phyloP scores from a whole-genome alignment of 2,888 invertebrate species.

The Ectemnius lituratus region DNA sequence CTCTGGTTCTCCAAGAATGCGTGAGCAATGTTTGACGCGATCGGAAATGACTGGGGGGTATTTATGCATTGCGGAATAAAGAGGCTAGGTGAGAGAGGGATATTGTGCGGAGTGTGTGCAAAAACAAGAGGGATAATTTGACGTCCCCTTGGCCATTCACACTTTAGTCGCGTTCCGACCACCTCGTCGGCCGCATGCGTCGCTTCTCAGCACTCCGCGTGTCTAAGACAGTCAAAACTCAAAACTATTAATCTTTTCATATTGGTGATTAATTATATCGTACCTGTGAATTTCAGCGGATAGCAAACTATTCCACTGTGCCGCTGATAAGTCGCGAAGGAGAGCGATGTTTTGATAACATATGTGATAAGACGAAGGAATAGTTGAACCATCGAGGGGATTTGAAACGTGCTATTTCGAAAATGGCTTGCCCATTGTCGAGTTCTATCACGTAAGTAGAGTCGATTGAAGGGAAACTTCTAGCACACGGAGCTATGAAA shows the following conservation, averaged over 20 bases:
- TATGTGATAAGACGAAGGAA: background rate
- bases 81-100: background rate
- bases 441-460: slow-evolving; percentile 46
- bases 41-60: no score
- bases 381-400: background rate
- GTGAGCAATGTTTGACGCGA: no score
- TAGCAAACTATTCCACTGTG: background rate
- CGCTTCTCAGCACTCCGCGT: slow-evolving; percentile 15
- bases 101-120: slow-evolving; percentile 9
- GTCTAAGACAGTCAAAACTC: background rate
- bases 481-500: no score
- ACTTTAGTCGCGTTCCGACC: slow-evolving; percentile 54
- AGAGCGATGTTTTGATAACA: slow-evolving; percentile 1
- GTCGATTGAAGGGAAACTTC: background rate
- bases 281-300: background rate
- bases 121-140: slow-evolving; percentile 45
- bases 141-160: slow-evolving; percentile 39
- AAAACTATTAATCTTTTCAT: no score
- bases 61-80: no score
- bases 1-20: no score
- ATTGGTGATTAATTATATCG: background rate
- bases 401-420: background rate
- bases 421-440: slow-evolving; percentile 55
- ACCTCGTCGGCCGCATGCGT: slow-evolving; percentile 46
- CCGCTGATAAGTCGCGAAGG: background rate